These are phyloP conservation scores for Pandemis heparana DNA, from an alignment of 2,888 invertebrate species.

Conservation along the genomic window DNA sequence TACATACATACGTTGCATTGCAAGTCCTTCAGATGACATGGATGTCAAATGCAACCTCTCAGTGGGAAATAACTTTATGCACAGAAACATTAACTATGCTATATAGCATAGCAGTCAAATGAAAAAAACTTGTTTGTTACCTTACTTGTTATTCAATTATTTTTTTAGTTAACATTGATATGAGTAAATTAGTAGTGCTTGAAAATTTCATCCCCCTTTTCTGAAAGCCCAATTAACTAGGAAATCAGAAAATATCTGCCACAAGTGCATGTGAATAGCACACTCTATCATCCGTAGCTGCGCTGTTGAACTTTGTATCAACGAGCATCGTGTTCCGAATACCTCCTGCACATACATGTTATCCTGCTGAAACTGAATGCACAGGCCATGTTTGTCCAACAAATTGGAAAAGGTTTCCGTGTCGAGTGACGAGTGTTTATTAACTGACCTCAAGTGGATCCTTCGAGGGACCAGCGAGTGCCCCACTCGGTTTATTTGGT, in stretches of 20 bases:
- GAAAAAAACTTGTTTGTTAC: too few species aligned
- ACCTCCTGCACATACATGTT: slow-evolving; percentile 9
- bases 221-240: slow-evolving; percentile 11
- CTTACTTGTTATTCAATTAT: too few species aligned
- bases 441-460: slow-evolving; percentile 46
- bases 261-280: slow-evolving; percentile 2
- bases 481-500: slow-evolving; percentile 25
- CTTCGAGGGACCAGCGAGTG: slow-evolving; percentile 31
- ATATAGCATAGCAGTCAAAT: too few species aligned
- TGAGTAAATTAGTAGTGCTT: neutral
- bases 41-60: too few species aligned
- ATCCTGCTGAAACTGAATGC: slow-evolving; percentile 29
- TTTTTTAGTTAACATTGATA: neutral
- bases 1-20: too few species aligned
- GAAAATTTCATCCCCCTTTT: neutral
- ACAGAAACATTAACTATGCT: too few species aligned
- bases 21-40: too few species aligned
- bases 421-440: slow-evolving; percentile 51
- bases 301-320: slow-evolving; percentile 31
- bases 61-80: too few species aligned
- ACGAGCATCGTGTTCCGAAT: slow-evolving; percentile 26
- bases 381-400: slow-evolving; percentile 46
- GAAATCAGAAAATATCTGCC: slow-evolving; percentile 6
- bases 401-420: slow-evolving; percentile 45
- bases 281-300: slow-evolving; percentile 17